Conservation (phyloP, 2,797 vertebrate genomes). For the Falco biarmicus region DNA sequence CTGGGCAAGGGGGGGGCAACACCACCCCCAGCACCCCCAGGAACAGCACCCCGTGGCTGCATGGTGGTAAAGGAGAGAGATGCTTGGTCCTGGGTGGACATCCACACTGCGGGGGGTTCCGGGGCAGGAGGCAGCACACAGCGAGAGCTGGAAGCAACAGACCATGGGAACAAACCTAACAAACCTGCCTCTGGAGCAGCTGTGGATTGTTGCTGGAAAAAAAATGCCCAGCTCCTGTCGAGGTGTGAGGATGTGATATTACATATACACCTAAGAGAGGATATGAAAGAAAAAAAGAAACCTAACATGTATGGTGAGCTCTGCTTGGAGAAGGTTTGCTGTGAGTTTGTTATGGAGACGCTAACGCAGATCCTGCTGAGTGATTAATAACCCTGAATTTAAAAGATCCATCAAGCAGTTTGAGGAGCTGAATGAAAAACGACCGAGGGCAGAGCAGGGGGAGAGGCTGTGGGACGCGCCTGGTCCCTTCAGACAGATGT, state of each 20-base stretch:
- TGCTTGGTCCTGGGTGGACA: fast-evolving
- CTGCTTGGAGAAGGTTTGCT: not conserved
- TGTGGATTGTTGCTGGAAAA: not conserved
- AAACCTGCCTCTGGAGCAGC: not conserved
- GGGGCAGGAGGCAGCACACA: not conserved
- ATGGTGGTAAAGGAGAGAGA: not conserved
- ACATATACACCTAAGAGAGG: not conserved
- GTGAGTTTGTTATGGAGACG: not conserved
- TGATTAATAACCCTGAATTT: not conserved
- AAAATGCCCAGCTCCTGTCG: not conserved
- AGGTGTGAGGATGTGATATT: not conserved
- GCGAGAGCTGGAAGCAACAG: not conserved
- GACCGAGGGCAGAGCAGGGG: not conserved
- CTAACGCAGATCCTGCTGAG: not conserved
- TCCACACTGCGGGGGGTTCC: not conserved
- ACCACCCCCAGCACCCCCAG: not conserved
- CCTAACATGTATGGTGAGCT: not conserved
- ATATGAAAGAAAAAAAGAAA: not conserved
- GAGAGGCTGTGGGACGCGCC: not conserved
- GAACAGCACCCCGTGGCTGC: not conserved
- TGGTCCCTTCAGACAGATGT: not conserved
- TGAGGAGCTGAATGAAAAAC: not conserved
- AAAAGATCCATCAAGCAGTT: not conserved
- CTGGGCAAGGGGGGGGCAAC: not conserved
- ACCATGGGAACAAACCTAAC: not conserved